Evolutionary conservation across 2,888 invertebrate genomes (phyloP).

Genomic region (Pomacea canaliculata): DNA sequence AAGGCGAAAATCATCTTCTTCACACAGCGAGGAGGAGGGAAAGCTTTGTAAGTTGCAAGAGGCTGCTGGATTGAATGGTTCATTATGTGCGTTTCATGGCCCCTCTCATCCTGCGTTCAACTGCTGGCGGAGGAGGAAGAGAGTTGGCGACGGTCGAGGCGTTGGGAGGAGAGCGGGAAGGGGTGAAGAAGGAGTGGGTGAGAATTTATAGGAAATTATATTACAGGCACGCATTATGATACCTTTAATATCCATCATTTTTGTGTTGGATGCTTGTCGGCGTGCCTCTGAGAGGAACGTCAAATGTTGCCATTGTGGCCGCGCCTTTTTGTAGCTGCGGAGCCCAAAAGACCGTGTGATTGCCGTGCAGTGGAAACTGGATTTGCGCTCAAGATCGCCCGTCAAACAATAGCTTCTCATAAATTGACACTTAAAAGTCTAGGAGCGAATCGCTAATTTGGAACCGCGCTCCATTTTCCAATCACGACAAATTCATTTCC

Average conservation of each 20-base stretch:
- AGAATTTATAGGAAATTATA: not conserved
- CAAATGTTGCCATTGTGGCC: not conserved
- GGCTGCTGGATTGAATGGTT: slow-evolving; percentile 5
- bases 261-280: not conserved
- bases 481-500: slow-evolving; percentile 19
- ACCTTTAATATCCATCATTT: slow-evolving; percentile 9
- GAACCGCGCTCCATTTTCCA: slow-evolving; percentile 6
- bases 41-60: not conserved
- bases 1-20: too few relatives aligned
- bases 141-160: too few relatives aligned
- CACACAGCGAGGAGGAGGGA: too few relatives aligned
- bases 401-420: slow-evolving; percentile 2
- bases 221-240: slow-evolving; percentile 8
- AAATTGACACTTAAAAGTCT: slow-evolving; percentile 9
- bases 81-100: slow-evolving; percentile 10
- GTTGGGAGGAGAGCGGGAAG: not conserved
- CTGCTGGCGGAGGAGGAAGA: not conserved
- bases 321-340: not conserved
- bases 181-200: not conserved
- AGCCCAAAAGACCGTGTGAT: too few relatives aligned
- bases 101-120: not conserved
- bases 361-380: too few relatives aligned
- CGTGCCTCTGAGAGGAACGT: not conserved
- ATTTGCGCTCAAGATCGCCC: not conserved
- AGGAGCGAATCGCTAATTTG: slow-evolving; percentile 1